Evolutionary conservation across 2,888 invertebrate species (phyloP).

Genomic region (Coleophora flavipennella): DNA sequence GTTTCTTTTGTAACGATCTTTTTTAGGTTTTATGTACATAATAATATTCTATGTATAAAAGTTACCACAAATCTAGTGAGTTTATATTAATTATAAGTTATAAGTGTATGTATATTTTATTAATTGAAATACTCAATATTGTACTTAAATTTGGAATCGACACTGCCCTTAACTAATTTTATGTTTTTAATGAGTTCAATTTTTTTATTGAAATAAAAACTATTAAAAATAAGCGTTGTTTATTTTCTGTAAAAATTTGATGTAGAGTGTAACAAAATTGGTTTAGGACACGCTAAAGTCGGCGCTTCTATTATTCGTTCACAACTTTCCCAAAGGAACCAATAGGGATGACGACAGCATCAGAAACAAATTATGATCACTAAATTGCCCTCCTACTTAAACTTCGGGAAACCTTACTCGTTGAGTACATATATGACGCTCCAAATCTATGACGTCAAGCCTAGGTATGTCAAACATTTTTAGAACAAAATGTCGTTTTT

Average conservation of each 20-base stretch:
- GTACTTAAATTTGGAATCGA: conserved; percentile 41
- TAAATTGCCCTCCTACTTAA: too few species aligned
- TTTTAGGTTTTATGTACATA: conserved; percentile 8
- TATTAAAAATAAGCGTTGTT: conserved; percentile 5
- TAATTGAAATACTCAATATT: conserved; percentile 52
- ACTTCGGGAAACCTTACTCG: too few species aligned
- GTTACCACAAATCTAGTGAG: conserved; percentile 40
- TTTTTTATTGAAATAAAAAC: conserved; percentile 28
- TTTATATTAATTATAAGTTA: conserved; percentile 11
- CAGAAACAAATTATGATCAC: too few species aligned
- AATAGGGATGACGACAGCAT: too few species aligned
- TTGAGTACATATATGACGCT: too few species aligned
- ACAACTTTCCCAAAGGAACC: too few species aligned
- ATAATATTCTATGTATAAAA: conserved; percentile 14
- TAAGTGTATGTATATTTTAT: conserved; percentile 26
- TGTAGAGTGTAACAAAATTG: too few species aligned
- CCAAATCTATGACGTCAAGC: too few species aligned
- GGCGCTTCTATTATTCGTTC: too few species aligned
- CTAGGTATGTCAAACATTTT: too few species aligned
- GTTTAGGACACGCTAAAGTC: too few species aligned
- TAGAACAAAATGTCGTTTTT: too few species aligned
- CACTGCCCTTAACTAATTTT: conserved; percentile 66
- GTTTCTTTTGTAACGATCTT: conserved; percentile 17
- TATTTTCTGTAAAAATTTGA: background rate
- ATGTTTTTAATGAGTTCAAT: conserved; percentile 44